Evolutionary conservation across 2,797 vertebrate species (phyloP).

Genomic region (Parotocinclus haroldoi): DNA sequence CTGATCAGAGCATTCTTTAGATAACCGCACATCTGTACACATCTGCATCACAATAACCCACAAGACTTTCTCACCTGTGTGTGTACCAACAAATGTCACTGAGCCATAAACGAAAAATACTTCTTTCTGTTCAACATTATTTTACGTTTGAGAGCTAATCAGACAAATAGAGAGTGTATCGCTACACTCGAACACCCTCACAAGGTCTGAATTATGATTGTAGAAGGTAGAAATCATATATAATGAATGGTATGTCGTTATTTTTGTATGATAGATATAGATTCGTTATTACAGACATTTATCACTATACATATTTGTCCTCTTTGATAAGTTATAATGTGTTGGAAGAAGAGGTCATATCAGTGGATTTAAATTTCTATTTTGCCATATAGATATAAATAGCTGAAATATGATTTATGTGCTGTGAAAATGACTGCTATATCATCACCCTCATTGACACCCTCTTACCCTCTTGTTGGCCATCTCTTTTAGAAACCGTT

Average conservation of each 20-base stretch:
- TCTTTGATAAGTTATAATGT: slow-evolving; percentile 42
- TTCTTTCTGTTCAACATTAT: slow-evolving; percentile 15
- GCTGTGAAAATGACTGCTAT: slow-evolving; percentile 35
- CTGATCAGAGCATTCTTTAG: slow-evolving; percentile 67
- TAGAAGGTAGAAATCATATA: slow-evolving; percentile 17
- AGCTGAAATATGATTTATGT: slow-evolving; percentile 36
- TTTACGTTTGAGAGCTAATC: background rate
- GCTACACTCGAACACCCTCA: slow-evolving; percentile 25
- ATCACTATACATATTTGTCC: slow-evolving; percentile 31
- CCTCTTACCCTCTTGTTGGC: background rate
- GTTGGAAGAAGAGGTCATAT: slow-evolving; percentile 39
- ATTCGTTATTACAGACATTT: slow-evolving; percentile 40
- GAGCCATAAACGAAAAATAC: slow-evolving; percentile 19
- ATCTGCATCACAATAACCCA: slow-evolving; percentile 29
- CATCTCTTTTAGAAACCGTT: too few relatives aligned
- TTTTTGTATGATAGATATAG: slow-evolving; percentile 49
- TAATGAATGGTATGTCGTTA: slow-evolving; percentile 39
- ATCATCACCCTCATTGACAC: background rate
- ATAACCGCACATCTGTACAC: slow-evolving; percentile 35
- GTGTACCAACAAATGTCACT: slow-evolving; percentile 29
- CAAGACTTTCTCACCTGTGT: slow-evolving; percentile 36
- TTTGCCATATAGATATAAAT: slow-evolving; percentile 43
- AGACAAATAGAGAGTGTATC: slow-evolving; percentile 9
- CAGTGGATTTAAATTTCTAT: slow-evolving; percentile 41
- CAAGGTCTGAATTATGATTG: slow-evolving; percentile 29